Conservation (phyloP, 2,113 vertebrate genomes). For the Holacanthus passer region DNA sequence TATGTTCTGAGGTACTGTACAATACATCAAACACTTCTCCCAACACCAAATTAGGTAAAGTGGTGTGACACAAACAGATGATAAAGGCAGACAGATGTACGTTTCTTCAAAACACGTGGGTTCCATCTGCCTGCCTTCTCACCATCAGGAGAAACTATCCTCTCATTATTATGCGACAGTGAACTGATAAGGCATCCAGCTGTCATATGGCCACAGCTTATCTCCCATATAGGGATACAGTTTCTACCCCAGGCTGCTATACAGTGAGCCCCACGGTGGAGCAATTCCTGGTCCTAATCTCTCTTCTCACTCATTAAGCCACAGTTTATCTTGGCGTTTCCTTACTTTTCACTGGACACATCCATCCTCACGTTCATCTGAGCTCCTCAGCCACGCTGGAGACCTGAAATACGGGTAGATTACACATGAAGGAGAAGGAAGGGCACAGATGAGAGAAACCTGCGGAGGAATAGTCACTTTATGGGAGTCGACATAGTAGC, state of each 20-base stretch:
- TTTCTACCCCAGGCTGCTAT: conserved; percentile 15
- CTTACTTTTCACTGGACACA: conserved; percentile 20
- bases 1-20: not conserved
- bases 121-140: conserved; percentile 6
- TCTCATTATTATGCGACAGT: conserved; percentile 30
- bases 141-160: conserved; percentile 22
- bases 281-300: conserved; percentile 49
- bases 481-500: not conserved
- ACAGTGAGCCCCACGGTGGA: conserved; percentile 21
- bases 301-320: conserved; percentile 40
- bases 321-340: conserved; percentile 35
- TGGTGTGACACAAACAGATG: not conserved
- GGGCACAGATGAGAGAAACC: conserved; percentile 17
- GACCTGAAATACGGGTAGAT: conserved; percentile 4
- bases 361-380: conserved; percentile 26
- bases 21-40: conserved; percentile 23
- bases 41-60: conserved; percentile 28
- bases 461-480: conserved; percentile 13
- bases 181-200: conserved; percentile 46
- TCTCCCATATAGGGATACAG: conserved; percentile 15
- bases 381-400: conserved; percentile 13
- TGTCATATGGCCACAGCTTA: conserved; percentile 41
- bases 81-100: not conserved
- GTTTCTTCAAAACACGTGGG: conserved; percentile 4
- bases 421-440: conserved; percentile 35